A percentile compares a stretch with the other conserved stretches of the same genome.
These are phyloP conservation scores for Drosophila testacea DNA, from an alignment of 2,888 invertebrate genomes.

Conservation along the genomic window DNA sequence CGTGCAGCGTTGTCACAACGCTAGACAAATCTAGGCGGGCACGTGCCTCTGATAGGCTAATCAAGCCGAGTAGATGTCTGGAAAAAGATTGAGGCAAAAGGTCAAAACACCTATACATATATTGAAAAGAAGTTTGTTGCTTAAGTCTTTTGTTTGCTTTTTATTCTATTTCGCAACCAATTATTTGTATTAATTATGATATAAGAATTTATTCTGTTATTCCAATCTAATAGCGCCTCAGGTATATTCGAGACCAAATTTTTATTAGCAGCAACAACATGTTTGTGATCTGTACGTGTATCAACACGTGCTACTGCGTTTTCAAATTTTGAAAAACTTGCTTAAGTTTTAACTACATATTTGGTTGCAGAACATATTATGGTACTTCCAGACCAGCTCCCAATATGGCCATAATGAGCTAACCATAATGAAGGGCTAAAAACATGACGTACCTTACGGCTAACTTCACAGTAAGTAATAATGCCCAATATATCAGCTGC, in stretches of 20 bases:
- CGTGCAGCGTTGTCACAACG: conserved; percentile 92
- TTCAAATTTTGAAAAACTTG: conserved; percentile 8
- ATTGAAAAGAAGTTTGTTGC: conserved; percentile 38
- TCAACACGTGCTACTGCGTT: not conserved
- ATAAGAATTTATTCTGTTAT: not conserved
- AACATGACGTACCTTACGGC: not conserved
- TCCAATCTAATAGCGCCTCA: not conserved
- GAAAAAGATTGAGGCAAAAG: conserved; percentile 7
- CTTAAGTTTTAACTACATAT: conserved; percentile 6
- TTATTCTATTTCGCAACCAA: not conserved
- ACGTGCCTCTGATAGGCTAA: conserved; percentile 94
- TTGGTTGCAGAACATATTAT: conserved; percentile 17
- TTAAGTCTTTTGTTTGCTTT: conserved; percentile 29
- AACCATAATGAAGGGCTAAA: not conserved
- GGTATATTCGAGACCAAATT: not conserved
- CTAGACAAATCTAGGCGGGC: conserved; percentile 94
- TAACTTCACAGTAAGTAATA: conserved; percentile 1
- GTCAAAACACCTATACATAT: not conserved
- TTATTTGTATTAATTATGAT: conserved; percentile 8
- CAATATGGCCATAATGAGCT: conserved; percentile 10
- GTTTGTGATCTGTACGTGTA: no score
- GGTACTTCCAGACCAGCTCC: not conserved
- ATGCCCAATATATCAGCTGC: conserved; percentile 35
- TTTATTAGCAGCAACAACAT: no score
- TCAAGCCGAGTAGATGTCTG: conserved; percentile 95